These are phyloP conservation scores for Monoplex corrugatus DNA, from an alignment of 2,888 invertebrate genomes.

Conservation along the genomic window DNA sequence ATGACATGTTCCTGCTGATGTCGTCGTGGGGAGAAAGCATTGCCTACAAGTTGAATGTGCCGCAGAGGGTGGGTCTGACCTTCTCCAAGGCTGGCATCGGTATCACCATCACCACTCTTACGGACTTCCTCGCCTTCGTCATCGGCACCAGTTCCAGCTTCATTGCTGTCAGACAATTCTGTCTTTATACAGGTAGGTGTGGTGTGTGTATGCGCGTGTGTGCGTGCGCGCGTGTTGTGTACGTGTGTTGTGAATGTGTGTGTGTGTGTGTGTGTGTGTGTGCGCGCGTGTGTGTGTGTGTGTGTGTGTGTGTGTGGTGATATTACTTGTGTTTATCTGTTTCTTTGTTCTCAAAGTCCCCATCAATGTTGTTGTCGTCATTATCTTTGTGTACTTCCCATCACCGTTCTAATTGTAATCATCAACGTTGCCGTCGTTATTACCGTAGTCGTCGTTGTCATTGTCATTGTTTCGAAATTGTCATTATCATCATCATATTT, in stretches of 20 bases:
- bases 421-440: too few species aligned
- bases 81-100: conserved; percentile 65
- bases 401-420: too few species aligned
- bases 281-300: background rate
- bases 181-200: conserved; percentile 64
- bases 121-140: conserved; percentile 64
- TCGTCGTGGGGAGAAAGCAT: conserved; percentile 55
- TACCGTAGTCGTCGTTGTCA: too few species aligned
- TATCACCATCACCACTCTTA: conserved; percentile 69
- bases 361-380: too few species aligned
- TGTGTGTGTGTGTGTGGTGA: background rate
- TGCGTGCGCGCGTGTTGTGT: background rate
- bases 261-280: background rate
- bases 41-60: background rate
- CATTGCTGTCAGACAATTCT: conserved; percentile 64
- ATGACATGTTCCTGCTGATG: conserved; percentile 63
- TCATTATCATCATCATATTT: too few species aligned
- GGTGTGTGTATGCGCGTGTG: too few species aligned
- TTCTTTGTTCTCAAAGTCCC: too few species aligned
- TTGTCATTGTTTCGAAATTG: too few species aligned
- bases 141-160: conserved; percentile 61
- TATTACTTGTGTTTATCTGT: too few species aligned
- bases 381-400: too few species aligned
- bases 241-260: background rate
- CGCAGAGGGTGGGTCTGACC: conserved; percentile 59